phyloP scores from a whole-genome alignment of 2,797 vertebrate species.

The Pterois miles region DNA sequence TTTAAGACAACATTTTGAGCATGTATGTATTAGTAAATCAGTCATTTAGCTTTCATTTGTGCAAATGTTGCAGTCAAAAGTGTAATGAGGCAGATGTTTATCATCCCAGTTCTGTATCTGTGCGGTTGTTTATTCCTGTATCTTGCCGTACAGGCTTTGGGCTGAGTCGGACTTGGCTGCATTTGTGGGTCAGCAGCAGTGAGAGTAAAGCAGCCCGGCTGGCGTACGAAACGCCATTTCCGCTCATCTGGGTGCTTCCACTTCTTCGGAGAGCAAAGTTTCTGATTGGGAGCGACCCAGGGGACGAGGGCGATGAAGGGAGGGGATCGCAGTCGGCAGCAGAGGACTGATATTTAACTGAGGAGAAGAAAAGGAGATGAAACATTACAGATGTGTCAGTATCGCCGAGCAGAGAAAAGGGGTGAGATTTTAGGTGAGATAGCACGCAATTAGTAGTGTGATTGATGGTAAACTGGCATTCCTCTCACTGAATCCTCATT shows the following conservation, averaged over 20 bases:
- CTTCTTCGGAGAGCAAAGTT: conserved; percentile 38
- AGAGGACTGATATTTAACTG: conserved; percentile 21
- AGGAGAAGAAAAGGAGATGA: conserved; percentile 45
- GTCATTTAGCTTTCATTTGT: not conserved
- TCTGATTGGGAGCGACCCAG: conserved; percentile 32
- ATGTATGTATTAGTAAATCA: not conserved
- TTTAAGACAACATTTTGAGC: not conserved
- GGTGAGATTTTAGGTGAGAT: conserved; percentile 21
- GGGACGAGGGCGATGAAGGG: conserved; percentile 36
- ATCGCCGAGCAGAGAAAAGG: not conserved
- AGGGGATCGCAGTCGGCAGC: conserved; percentile 31
- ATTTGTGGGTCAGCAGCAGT: conserved; percentile 63
- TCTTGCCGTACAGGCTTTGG: conserved; percentile 13
- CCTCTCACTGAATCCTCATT: conserved; percentile 27
- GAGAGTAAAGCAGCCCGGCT: conserved; percentile 36
- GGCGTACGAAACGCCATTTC: conserved; percentile 32
- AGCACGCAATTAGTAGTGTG: conserved; percentile 24
- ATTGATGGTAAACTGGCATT: conserved; percentile 43
- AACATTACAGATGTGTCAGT: conserved; percentile 20
- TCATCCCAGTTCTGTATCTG: conserved; percentile 28
- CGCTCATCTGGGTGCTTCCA: conserved; percentile 45
- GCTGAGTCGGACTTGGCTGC: conserved; percentile 52
- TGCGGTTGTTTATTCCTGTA: conserved; percentile 29
- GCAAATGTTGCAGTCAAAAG: not conserved
- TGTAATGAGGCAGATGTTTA: conserved; percentile 38